Conservation (phyloP, 2,797 vertebrate species). For the Sebastes melanostomus region DNA sequence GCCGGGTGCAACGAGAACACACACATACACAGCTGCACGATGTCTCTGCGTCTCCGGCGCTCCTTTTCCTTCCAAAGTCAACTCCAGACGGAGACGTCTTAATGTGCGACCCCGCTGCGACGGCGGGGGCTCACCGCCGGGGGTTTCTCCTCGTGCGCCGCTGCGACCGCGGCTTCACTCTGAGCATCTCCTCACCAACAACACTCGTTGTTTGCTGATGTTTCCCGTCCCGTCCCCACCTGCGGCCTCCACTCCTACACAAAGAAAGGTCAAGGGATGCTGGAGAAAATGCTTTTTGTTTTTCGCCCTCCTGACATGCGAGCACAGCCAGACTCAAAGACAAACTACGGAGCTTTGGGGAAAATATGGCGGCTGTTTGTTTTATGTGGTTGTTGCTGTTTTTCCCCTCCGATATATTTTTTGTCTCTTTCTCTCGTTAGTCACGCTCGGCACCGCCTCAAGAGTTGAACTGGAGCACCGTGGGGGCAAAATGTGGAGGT, state of each 20-base stretch:
- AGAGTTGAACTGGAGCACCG: conserved; percentile 10
- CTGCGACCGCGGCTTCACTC: conserved; percentile 36
- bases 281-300: conserved; percentile 14
- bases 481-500: conserved; percentile 14
- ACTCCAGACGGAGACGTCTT: conserved; percentile 29
- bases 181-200: conserved; percentile 35
- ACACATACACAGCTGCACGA: conserved; percentile 49
- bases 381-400: conserved; percentile 51
- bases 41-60: neutral
- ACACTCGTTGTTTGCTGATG: conserved; percentile 53
- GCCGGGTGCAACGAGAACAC: conserved; percentile 12
- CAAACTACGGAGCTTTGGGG: conserved; percentile 22
- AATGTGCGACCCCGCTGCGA: conserved; percentile 35
- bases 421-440: neutral
- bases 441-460: conserved; percentile 24
- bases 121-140: neutral
- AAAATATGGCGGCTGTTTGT: conserved; percentile 59
- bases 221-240: conserved; percentile 58
- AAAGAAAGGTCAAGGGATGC: conserved; percentile 44
- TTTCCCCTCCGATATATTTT: conserved; percentile 5
- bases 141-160: conserved; percentile 24
- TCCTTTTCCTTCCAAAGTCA: conserved; percentile 63
- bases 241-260: conserved; percentile 40
- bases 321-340: conserved; percentile 60
- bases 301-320: conserved; percentile 31